Evolutionary conservation across 2,797 vertebrate species (phyloP), one percentile per base, ranked within the genome.

Genomic region (Emydoidea blandingii): DNA sequence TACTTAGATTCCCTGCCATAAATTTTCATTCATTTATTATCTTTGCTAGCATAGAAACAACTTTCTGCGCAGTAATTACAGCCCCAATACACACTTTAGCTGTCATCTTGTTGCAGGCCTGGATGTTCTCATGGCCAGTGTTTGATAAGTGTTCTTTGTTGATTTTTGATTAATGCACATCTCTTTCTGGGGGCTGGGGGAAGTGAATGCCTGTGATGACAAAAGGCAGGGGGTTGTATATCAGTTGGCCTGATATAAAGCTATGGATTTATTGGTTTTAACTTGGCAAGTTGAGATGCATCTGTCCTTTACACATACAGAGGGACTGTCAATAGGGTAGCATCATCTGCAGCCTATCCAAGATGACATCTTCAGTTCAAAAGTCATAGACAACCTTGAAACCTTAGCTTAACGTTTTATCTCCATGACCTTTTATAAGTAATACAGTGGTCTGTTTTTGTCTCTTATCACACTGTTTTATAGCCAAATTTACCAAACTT

Each of bases 21-120:
- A 98, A 99, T 99, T 98, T 98, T 98, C 98, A 98, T 99, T 98
- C 98, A 98, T 98, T 98, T 98, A 98, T 99, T 98, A 99, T 99
- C 98, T 98, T 98, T 98, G 98, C 98, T 98, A 97, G 98, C 98
- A 98, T 97, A 97, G 98, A 98, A 98, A 98, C 98, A 99, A 99
- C 98, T 99, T 99, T 99, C 98, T 98, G 98, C 96, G 98, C 97
- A 98, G 98, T 98, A 98, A 98, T 98, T 98, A 98, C 98, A 98
- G 98, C 98, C 98, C 96, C 98, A 96, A 97, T 95, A 95, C 98
- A 98, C 98, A 98, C 98, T 98, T 98, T 98, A 98, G 98, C 98
- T 99, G 98, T 98, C 98, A 98, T 98, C 98, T 98, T 98, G 97
- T 97, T 98, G 98, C 98, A 98, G 98, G 98, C 96, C 98, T 98